Evolutionary conservation across 2,797 vertebrate genomes (phyloP).

Genomic region (Melanotaenia maccullochi): DNA sequence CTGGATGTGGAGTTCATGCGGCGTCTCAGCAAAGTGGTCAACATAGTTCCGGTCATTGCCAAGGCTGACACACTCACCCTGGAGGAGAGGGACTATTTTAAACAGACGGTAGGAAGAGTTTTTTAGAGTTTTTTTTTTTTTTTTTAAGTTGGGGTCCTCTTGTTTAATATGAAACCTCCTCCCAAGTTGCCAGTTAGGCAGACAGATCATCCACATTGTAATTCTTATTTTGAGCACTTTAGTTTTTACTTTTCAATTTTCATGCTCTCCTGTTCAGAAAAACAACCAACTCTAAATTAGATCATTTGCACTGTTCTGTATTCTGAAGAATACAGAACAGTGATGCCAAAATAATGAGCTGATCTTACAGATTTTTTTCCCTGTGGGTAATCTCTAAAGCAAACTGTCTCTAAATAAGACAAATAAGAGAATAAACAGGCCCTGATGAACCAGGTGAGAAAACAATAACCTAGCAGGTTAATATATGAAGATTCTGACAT

Average conservation of each 20-base stretch:
- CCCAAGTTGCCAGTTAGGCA: slow-evolving; percentile 28
- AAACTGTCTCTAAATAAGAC: no score
- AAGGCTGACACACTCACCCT: slow-evolving; percentile 96
- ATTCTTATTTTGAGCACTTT: no score
- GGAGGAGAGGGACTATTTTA: slow-evolving; percentile 95
- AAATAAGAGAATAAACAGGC: no score
- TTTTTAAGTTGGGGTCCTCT: slow-evolving; percentile 9
- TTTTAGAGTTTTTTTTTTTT: slow-evolving; percentile 1
- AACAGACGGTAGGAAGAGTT: slow-evolving; percentile 87
- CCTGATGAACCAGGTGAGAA: no score
- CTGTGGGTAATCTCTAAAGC: no score
- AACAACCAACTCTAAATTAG: no score
- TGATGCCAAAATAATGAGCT: no score
- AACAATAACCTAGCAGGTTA: no score
- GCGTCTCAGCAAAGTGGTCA: slow-evolving; percentile 96
- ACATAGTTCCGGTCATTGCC: slow-evolving; percentile 96
- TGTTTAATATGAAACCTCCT: slow-evolving; percentile 29
- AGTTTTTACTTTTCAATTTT: not conserved
- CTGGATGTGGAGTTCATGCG: slow-evolving; percentile 98
- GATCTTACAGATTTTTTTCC: no score
- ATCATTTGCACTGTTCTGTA: no score
- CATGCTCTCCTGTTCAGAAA: not conserved
- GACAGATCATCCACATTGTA: not conserved
- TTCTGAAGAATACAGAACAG: no score
- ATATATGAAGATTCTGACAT: no score